Evolutionary conservation across 2,888 invertebrate species (phyloP).

Genomic region (Meloe dianella): DNA sequence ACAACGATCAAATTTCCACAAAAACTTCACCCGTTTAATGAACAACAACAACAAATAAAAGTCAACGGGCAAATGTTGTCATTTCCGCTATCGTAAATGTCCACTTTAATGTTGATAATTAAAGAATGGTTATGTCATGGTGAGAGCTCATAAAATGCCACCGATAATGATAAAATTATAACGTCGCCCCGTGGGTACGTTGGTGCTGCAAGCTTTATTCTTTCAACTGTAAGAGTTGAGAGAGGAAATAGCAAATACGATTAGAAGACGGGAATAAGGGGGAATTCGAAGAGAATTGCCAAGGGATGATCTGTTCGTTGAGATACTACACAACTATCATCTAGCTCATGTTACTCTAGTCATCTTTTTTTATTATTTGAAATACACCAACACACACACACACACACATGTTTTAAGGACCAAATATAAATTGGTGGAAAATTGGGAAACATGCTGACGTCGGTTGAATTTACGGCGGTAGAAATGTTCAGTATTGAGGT

Average conservation of each 20-base stretch:
- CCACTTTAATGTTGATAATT: slow-evolving; percentile 8
- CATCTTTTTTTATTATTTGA: background rate
- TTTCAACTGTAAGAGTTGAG: slow-evolving; percentile 37
- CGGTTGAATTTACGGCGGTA: background rate
- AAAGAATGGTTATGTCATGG: slow-evolving; percentile 13
- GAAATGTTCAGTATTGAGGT: background rate
- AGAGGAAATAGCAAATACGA: slow-evolving; percentile 39
- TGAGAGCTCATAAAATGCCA: background rate
- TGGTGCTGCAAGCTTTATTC: slow-evolving; percentile 31
- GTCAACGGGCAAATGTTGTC: no score
- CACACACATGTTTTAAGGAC: slow-evolving; percentile 38
- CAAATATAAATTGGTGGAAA: slow-evolving; percentile 49
- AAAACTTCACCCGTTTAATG: background rate
- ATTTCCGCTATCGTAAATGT: background rate
- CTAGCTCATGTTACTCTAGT: slow-evolving; percentile 16
- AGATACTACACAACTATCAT: slow-evolving; percentile 36
- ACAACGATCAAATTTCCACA: background rate
- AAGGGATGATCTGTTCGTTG: slow-evolving; percentile 44
- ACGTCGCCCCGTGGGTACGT: slow-evolving; percentile 30
- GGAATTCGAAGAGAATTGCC: slow-evolving; percentile 41
- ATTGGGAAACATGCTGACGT: slow-evolving; percentile 28
- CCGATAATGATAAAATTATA: slow-evolving; percentile 31
- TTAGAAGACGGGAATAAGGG: slow-evolving; percentile 38
- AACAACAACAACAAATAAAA: background rate
- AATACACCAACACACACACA: slow-evolving; percentile 14